These are phyloP conservation scores for Calephelis virginiensis DNA, from an alignment of 1,140 invertebrate genomes.

Conservation along the genomic window DNA sequence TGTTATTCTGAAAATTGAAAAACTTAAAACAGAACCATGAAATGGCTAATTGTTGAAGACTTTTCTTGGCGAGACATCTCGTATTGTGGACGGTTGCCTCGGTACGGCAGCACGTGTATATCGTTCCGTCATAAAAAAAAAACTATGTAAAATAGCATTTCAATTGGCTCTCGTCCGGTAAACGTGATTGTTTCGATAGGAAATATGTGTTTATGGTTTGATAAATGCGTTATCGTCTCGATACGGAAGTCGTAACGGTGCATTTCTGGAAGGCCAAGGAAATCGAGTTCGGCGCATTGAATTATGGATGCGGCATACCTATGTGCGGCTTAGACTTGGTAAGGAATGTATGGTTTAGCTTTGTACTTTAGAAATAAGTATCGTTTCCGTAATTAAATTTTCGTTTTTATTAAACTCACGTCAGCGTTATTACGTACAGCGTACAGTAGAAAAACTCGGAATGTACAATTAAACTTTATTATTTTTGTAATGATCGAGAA, in stretches of 20 bases:
- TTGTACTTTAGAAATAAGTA: neutral
- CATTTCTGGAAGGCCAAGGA: slow-evolving; percentile 19
- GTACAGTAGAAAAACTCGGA: too few species aligned
- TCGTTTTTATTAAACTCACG: too few species aligned
- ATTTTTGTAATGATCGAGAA: too few species aligned
- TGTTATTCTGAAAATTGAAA: slow-evolving; percentile 9
- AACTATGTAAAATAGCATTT: neutral
- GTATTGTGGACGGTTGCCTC: slow-evolving; percentile 21
- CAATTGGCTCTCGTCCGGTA: slow-evolving; percentile 1
- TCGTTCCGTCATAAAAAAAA: slow-evolving; percentile 16
- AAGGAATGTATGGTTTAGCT: slow-evolving; percentile 6
- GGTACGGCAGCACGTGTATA: slow-evolving; percentile 24
- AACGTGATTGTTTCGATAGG: slow-evolving; percentile 5
- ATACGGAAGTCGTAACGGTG: slow-evolving; percentile 10
- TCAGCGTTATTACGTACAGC: too few species aligned
- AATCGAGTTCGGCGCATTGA: slow-evolving; percentile 1
- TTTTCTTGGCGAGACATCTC: slow-evolving; percentile 1
- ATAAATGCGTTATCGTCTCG: slow-evolving; percentile 3
- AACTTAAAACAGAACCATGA: slow-evolving; percentile 1
- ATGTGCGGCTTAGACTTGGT: neutral
- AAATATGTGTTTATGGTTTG: slow-evolving; percentile 16
- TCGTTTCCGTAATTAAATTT: too few species aligned
- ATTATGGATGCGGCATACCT: slow-evolving; percentile 19
- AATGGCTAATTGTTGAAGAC: neutral
- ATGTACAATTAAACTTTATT: too few species aligned